These are phyloP conservation scores for Ctenopoma kingsleyae DNA, from an alignment of 2,797 vertebrate species.

Conservation along the genomic window DNA sequence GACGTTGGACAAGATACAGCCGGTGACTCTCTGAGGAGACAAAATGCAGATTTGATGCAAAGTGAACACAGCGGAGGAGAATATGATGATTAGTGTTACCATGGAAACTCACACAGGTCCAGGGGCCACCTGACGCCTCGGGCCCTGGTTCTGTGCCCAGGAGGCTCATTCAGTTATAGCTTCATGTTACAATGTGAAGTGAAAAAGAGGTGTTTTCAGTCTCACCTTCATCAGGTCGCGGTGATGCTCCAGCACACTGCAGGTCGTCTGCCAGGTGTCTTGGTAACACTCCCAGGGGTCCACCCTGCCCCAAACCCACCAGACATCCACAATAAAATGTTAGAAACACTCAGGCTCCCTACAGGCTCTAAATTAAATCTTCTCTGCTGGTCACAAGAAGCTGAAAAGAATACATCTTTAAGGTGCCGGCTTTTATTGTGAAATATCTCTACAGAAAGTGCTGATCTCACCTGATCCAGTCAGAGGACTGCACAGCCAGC, in stretches of 20 bases:
- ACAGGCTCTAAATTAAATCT: no score
- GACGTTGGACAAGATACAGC: conserved; percentile 97
- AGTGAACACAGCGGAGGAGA: no score
- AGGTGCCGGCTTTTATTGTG: not conserved
- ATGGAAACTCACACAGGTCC: no score
- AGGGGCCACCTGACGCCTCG: no score
- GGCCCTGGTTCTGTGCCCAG: no score
- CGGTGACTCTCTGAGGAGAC: conserved; percentile 91
- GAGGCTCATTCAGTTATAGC: no score
- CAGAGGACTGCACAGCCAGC: conserved; percentile 95
- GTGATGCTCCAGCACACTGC: conserved; percentile 96
- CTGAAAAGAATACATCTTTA: no score
- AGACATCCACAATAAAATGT: not conserved
- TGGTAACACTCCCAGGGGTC: conserved; percentile 99
- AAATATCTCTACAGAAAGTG: not conserved
- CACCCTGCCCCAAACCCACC: conserved; percentile 82
- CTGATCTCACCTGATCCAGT: conserved; percentile 95
- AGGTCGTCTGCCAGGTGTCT: conserved; percentile 98
- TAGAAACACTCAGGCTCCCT: no score
- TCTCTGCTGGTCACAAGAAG: no score
- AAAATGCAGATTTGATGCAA: not conserved
- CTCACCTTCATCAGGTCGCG: conserved; percentile 95
- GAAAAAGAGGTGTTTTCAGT: not conserved
- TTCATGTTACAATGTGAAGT: no score
- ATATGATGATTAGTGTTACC: no score